Conservation (phyloP, 1,140 invertebrate genomes). For the Trichogramma pretiosum region DNA sequence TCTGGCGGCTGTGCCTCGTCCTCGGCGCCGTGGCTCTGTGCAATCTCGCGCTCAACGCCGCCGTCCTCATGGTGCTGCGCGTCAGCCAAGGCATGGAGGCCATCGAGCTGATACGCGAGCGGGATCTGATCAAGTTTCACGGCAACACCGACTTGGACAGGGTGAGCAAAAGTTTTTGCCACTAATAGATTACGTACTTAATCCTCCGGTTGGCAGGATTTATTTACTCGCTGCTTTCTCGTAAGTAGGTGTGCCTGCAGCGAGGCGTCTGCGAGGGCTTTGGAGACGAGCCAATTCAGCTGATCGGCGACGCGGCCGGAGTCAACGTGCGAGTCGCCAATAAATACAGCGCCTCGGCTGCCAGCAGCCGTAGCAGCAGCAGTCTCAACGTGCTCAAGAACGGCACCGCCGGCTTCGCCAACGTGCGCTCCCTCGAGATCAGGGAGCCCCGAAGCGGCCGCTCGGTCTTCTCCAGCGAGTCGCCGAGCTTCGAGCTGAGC, state of each 20-base stretch:
- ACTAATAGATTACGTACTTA: not conserved
- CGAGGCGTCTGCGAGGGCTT: conserved; percentile 55
- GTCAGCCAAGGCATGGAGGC: conserved; percentile 63
- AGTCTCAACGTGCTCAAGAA: conserved; percentile 37
- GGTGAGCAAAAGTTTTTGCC: conserved; percentile 25
- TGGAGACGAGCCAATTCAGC: conserved; percentile 59
- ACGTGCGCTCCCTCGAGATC: conserved; percentile 59
- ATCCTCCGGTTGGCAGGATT: not conserved
- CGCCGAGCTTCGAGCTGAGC: conserved; percentile 63
- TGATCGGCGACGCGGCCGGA: conserved; percentile 56
- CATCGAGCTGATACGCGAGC: conserved; percentile 72
- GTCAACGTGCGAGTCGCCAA: conserved; percentile 50
- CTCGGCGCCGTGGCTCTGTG: conserved; percentile 37
- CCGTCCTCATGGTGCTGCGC: conserved; percentile 38
- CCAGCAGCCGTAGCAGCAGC: conserved; percentile 19
- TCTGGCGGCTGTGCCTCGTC: conserved; percentile 39
- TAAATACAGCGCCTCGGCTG: too few relatives aligned
- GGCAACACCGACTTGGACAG: conserved; percentile 68
- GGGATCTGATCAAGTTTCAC: conserved; percentile 70
- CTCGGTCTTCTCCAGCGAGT: conserved; percentile 65
- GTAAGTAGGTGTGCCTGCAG: conserved; percentile 32
- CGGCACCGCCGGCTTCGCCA: conserved; percentile 57
- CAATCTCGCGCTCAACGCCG: conserved; percentile 38
- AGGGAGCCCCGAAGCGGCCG: conserved; percentile 53
- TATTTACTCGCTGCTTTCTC: not conserved